Base-by-base conservation (phyloP, 2,113 vertebrate species). In the Nansenia antarctica region DNA sequence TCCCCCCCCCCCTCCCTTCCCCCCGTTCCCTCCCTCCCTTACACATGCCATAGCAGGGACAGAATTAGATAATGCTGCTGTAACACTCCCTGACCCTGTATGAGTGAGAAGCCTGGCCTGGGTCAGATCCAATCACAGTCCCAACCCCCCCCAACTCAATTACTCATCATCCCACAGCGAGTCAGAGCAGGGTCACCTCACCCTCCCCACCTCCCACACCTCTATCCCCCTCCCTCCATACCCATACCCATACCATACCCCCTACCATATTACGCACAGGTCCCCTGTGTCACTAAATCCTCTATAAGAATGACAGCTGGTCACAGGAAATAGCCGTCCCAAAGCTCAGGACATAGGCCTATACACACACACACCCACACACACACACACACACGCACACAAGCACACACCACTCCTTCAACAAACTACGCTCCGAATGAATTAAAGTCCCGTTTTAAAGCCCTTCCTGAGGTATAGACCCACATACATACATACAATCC, bases 351-450 rank as follows among this genome's bases (percentile, higher is more conserved):
- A n/a, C n/a, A n/a, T n/a, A n/a, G n/a, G n/a, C n/a, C n/a, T n/a
- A n/a, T n/a, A n/a, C n/a, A n/a, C n/a, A 20, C 22, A 63, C 34
- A 37, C 1, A 49, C 24, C 70, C 74, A 35, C 63, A 71, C 62
- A 47, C 9, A 47, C 9, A 47, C 9, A 47, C 15, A 71, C 72
- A 53, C 15, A 30, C 37, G 14, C 63, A 74, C 78, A 62, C 66
- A 78, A 68, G 67, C 82, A 70, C 62, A 67, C 67, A 79, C 80
- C 75, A 82, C 42, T n/a, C n/a, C n/a, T n/a, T n/a, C n/a, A n/a
- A n/a, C n/a, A n/a, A n/a, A n/a, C n/a, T n/a, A n/a, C n/a, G n/a
- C n/a, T n/a, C n/a, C n/a, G n/a, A n/a, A n/a, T n/a, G n/a, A n/a
- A n/a, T n/a, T n/a, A n/a, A n/a, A n/a, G n/a, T n/a, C n/a, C n/a